Conservation (phyloP, 2,888 invertebrate genomes). For the Heliconius aoede region DNA sequence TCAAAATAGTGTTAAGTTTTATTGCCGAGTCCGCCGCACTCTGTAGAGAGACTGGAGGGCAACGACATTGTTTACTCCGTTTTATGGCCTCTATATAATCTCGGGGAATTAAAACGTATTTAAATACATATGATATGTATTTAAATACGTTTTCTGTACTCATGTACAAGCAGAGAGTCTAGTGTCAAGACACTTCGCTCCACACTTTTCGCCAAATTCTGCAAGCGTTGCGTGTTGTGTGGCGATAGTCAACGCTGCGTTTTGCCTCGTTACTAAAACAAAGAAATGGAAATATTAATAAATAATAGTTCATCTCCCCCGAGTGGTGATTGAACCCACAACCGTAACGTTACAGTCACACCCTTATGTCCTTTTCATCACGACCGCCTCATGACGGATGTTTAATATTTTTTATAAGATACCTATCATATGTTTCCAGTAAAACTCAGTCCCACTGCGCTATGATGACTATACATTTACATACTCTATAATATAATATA, state of each 20-base stretch:
- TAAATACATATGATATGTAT: too few relatives aligned
- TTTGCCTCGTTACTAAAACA: neutral
- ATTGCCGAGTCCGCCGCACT: conserved; percentile 26
- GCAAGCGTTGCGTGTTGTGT: too few relatives aligned
- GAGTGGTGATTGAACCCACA: neutral
- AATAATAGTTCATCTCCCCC: neutral
- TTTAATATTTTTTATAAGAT: too few relatives aligned
- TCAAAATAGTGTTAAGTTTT: conserved; percentile 40
- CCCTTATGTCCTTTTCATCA: too few relatives aligned
- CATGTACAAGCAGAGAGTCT: too few relatives aligned
- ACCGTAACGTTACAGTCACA: neutral
- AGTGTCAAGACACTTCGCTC: too few relatives aligned
- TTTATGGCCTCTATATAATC: conserved; percentile 7
- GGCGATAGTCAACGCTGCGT: too few relatives aligned
- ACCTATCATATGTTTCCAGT: too few relatives aligned
- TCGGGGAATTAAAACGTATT: conserved; percentile 1
- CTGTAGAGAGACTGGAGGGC: conserved; percentile 29
- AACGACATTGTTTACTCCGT: conserved; percentile 29
- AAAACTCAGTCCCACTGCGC: too few relatives aligned
- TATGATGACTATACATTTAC: neutral
- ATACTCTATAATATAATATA: neutral
- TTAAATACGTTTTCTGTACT: too few relatives aligned
- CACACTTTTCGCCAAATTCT: too few relatives aligned
- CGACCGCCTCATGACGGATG: too few relatives aligned
- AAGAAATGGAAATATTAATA: neutral